Percentiles rank a stretch among this genome's conserved stretches.
phyloP scores from a whole-genome alignment of 1,140 invertebrate genomes.

The Magallana ariakensis region DNA sequence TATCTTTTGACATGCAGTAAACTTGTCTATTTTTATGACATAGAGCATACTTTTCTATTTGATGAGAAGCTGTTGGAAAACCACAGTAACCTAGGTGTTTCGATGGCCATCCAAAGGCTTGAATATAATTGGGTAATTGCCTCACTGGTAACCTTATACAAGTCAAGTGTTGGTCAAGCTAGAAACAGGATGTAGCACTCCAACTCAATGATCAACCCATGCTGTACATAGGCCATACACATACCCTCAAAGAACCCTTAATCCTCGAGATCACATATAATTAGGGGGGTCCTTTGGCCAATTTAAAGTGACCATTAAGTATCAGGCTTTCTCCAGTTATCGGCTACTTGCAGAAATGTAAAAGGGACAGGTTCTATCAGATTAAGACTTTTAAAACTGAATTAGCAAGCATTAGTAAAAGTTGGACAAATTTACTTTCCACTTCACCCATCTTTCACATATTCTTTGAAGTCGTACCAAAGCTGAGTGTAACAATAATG shows the following conservation, averaged over 20 bases:
- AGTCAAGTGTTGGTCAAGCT: neutral
- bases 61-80: too few relatives aligned
- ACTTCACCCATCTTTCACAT: slow-evolving; percentile 28
- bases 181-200: slow-evolving; percentile 3
- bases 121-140: too few relatives aligned
- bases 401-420: slow-evolving; percentile 33
- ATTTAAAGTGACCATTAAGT: slow-evolving; percentile 23
- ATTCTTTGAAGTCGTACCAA: slow-evolving; percentile 10
- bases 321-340: slow-evolving; percentile 16
- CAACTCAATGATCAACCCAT: neutral
- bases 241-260: neutral
- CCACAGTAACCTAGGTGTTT: too few relatives aligned
- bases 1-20: too few relatives aligned
- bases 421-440: slow-evolving; percentile 28
- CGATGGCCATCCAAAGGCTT: too few relatives aligned
- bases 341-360: slow-evolving; percentile 11
- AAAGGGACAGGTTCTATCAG: slow-evolving; percentile 2
- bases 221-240: neutral
- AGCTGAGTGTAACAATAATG: slow-evolving; percentile 5
- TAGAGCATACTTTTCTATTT: too few relatives aligned
- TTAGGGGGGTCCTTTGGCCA: neutral
- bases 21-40: too few relatives aligned
- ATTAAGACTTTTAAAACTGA: slow-evolving; percentile 18
- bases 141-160: too few relatives aligned
- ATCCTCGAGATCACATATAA: slow-evolving; percentile 17